A percentile compares a stretch with the other conserved stretches of the same genome.
phyloP scores from a whole-genome alignment of 2,797 vertebrate species.

The Salmo trutta region DNA sequence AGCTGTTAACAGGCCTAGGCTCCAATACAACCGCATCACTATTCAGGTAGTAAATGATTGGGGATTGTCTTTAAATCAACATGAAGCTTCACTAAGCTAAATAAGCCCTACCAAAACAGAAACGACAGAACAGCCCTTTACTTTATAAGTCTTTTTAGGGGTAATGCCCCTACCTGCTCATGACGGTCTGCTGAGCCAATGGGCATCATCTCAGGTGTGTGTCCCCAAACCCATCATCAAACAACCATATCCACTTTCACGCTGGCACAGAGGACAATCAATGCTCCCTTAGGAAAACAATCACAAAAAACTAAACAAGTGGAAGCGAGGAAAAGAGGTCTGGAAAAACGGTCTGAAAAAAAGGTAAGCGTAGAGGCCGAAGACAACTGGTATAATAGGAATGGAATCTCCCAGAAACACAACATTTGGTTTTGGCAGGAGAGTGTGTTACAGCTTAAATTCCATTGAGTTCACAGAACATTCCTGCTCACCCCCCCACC shows the following conservation, averaged over 20 bases:
- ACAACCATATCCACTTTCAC: constrained; percentile 21
- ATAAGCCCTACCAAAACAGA: not conserved
- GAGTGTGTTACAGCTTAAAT: constrained; percentile 25
- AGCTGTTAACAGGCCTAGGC: not conserved
- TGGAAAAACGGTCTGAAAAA: no score
- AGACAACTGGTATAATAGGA: constrained; percentile 17
- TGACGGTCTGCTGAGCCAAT: not conserved
- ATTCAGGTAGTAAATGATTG: not conserved
- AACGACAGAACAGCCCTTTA: not conserved
- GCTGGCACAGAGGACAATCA: constrained; percentile 16
- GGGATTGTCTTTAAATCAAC: not conserved
- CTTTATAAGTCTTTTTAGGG: not conserved
- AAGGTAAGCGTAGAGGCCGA: constrained; percentile 2
- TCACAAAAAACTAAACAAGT: constrained; percentile 1
- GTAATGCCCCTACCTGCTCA: not conserved
- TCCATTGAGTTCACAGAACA: constrained; percentile 24
- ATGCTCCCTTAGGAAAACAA: constrained; percentile 25
- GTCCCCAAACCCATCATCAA: constrained; percentile 22
- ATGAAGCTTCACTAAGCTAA: not conserved
- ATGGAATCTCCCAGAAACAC: constrained; percentile 18
- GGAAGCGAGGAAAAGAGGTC: not conserved
- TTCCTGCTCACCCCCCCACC: constrained; percentile 9
- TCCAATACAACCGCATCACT: not conserved
- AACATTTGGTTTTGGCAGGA: constrained; percentile 24
- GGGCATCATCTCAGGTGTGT: not conserved